phyloP scores from a whole-genome alignment of 2,113 vertebrate species.

The Catharus fuscescens region DNA sequence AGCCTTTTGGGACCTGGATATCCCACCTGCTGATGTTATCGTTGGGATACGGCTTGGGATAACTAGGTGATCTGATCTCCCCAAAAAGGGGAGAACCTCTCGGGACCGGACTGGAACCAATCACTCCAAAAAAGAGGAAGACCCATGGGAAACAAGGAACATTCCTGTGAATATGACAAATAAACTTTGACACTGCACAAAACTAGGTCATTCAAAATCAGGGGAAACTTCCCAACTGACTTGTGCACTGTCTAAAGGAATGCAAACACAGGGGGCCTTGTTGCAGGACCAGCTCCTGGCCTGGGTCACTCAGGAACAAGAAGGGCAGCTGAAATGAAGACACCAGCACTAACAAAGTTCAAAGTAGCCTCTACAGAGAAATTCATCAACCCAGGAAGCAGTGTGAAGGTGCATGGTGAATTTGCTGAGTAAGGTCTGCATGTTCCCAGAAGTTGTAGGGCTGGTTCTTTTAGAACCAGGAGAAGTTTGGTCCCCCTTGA shows the following conservation, averaged over 20 bases:
- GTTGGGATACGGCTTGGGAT: constrained; percentile 85
- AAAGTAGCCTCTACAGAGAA: background rate
- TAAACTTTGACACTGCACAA: background rate
- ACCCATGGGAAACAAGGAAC: background rate
- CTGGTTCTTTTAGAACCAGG: background rate
- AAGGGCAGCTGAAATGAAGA: background rate
- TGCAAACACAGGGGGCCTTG: background rate
- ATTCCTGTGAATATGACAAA: constrained; percentile 53
- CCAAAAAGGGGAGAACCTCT: constrained; percentile 68
- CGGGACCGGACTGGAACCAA: background rate
- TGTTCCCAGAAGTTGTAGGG: background rate
- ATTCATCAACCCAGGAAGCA: background rate
- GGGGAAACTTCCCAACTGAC: background rate
- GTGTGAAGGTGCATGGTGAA: background rate
- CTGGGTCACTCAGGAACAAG: background rate
- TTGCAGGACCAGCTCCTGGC: background rate
- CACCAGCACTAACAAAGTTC: background rate
- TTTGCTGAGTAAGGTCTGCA: background rate
- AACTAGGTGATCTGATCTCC: constrained; percentile 82
- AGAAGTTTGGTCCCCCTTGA: background rate
- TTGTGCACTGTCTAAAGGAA: background rate
- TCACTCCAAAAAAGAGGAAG: constrained; percentile 6
- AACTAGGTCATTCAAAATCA: background rate
- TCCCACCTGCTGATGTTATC: constrained; percentile 77
- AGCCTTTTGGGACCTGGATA: constrained; percentile 83